Evolutionary conservation across 2,113 vertebrate species (phyloP).

Genomic region (Galemys pyrenaicus): DNA sequence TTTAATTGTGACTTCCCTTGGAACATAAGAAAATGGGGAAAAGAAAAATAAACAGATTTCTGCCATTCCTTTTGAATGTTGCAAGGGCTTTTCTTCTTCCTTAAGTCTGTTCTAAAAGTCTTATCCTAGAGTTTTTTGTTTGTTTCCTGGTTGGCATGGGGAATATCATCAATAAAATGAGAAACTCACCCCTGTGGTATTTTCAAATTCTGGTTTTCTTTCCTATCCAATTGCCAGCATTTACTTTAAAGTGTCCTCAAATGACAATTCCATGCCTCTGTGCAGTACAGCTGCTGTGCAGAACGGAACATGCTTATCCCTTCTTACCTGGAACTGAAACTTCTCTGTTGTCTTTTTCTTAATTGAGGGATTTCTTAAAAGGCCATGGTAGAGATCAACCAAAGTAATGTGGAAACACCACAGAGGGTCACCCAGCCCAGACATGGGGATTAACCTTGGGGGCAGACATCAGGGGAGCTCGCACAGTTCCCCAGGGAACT

Average conservation of each 20-base stretch:
- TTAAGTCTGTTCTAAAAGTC: background rate
- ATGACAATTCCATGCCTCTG: too few relatives aligned
- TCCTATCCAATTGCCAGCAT: background rate
- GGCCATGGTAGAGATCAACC: background rate
- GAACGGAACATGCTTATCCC: background rate
- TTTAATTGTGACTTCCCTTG: background rate
- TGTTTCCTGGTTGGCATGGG: background rate
- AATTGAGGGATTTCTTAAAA: background rate
- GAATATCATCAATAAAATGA: background rate
- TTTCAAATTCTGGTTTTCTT: background rate
- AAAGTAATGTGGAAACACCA: background rate
- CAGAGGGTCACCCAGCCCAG: background rate
- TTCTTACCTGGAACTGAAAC: background rate
- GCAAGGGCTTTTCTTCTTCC: background rate
- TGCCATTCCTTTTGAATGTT: background rate
- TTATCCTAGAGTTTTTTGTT: background rate
- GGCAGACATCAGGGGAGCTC: background rate
- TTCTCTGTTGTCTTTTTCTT: background rate
- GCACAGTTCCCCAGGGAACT: background rate
- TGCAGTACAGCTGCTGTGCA: background rate
- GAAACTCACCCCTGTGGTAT: background rate
- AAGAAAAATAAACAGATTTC: background rate
- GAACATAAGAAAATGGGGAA: background rate
- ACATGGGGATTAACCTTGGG: background rate
- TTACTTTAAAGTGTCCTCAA: background rate